Base-by-base conservation (phyloP, 2,888 invertebrate genomes). In the Pharmacophagus antenor region DNA sequence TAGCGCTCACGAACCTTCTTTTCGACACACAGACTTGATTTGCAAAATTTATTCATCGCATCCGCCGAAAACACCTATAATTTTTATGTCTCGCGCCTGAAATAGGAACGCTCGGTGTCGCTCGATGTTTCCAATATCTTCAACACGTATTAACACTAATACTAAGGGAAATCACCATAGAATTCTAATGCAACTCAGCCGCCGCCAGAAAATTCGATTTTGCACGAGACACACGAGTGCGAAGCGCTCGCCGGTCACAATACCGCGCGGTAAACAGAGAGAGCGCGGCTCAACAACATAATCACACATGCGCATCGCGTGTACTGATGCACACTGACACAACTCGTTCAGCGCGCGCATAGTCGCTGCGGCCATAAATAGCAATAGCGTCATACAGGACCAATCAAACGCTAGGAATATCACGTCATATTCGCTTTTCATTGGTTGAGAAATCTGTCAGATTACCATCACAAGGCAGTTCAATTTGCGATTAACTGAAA, bases 171-270 rank as follows among this genome's bases (percentile, higher is more conserved):
- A 87, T 44, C 88, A 88, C 87, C 79, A 85, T 80, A 73, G 68
- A 76, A 79, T 78, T 77, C 74, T 79, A 73, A 72, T 77, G 75
- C 77, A 76, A 79, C 73, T 76, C 78, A 75, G 76, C 72, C 78
- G 74, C 77, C 77, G 80, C 78, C 84, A 85, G 86, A 80, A 86
- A 88, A 88, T 77, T 84, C 80, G 74, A 74, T 77, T 80, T 76
- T 77, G 76, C 77, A 74, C 72, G 62, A 72, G 71, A 74, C 80
- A 81, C 82, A 79, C 81, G 77, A 94, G 93, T 93, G 93, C 91
- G 94, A 94, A 94, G 82, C 93, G 95, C 80, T 84, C 85, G 72
- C 91, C 92, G 82, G 92, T 92, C 74, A 79, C 79, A 78, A 77
- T 77, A 88, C 89, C 79, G 87, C 91, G 72, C 92, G 91, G 82